Base-by-base conservation (phyloP, 1,140 invertebrate species). In the Drosophila melanogaster region DNA sequence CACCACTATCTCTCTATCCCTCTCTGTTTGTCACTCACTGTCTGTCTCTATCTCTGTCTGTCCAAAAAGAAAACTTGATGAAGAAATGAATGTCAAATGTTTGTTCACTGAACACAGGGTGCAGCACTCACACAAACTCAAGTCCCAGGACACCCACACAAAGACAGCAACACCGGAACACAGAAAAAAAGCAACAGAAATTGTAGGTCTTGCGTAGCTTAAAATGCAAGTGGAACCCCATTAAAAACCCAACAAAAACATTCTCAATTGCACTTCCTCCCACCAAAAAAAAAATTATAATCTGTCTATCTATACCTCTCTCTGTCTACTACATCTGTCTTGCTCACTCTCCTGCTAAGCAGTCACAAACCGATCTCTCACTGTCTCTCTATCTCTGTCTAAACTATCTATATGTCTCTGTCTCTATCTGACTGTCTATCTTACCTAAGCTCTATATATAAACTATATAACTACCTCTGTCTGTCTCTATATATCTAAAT, bases 101-200 rank as follows among this genome's bases (percentile, higher is more conserved):
- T 87, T 87, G 83, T 87, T 87, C 83, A 87, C 84, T 87, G 83
- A 87, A 87, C 84, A 87, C 83, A 89, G 84, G 71, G 79, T 77
- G 56, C 47, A 41, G 47, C 55, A 69, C 61, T 53, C 56, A 66
- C 57, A 75, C 57, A 54, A 56, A 38, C 38, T 54, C 24, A 46
- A 41, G 19, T 33, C n/a, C 35, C 41, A 55, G 46, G 47, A 65
- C 54, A 57, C 41, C 30, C 41, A 47, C 30, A 50, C 47, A 50
- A 50, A 30, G 47, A 26, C 47, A 33, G 26, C 24, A 11, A 50
- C 26, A 50, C 47, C 26, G 33, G 47, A 50, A 50, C 43, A 37
- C 26, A 58, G 26, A 74, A 26, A 61, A 40, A n/a, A 24, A 7
- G 2, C 14, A 50, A 35, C 47, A 26, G 40, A 44, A 54, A 43